phyloP scores from a whole-genome alignment of 2,797 vertebrate genomes.

The Intellagama lesueurii region DNA sequence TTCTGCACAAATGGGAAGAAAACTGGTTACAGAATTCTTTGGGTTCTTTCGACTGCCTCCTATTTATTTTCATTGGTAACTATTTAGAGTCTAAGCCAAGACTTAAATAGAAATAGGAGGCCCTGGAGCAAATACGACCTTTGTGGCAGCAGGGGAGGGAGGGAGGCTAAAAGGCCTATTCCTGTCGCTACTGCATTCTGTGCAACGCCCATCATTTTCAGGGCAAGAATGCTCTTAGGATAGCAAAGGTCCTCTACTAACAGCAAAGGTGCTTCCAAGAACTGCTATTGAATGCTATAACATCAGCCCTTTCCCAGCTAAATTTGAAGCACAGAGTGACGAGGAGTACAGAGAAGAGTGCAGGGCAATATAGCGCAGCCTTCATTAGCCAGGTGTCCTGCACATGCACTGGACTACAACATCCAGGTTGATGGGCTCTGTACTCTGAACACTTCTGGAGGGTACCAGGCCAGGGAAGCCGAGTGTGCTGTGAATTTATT shows the following conservation, averaged over 20 bases:
- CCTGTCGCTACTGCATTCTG: not conserved
- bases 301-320: not conserved
- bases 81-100: slow-evolving; percentile 1
- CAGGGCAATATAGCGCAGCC: not conserved
- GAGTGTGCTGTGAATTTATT: no score
- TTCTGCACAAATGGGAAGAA: not conserved
- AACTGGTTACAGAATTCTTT: not conserved
- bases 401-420: not conserved
- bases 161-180: not conserved
- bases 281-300: no score
- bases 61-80: not conserved
- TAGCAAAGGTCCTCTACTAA: not conserved
- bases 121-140: no score
- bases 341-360: not conserved
- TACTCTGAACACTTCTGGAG: no score
- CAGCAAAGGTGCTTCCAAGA: not conserved
- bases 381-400: not conserved
- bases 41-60: not conserved
- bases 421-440: not conserved
- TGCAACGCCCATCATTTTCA: not conserved
- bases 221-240: not conserved
- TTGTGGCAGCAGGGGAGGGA: no score
- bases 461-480: no score
- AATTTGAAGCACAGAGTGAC: not conserved
- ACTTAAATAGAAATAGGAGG: not conserved